A percentile compares a stretch with the other conserved stretches of the same genome.
These are phyloP conservation scores for Rhinogobio ventralis DNA, from an alignment of 2,797 vertebrate genomes.

Conservation along the genomic window DNA sequence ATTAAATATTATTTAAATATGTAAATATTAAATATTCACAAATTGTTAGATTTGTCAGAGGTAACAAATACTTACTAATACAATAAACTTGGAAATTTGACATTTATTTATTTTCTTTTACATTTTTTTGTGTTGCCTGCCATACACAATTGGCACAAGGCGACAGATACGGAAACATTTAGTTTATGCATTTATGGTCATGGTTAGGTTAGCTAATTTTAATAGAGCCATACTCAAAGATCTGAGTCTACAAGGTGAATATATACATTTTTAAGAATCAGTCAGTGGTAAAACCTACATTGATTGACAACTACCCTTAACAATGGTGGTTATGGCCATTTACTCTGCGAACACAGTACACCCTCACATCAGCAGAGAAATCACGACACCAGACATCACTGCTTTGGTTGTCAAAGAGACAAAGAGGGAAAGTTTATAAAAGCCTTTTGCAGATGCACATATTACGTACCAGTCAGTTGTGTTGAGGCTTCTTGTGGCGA, in stretches of 20 bases:
- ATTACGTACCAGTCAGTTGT: slow-evolving; percentile 38
- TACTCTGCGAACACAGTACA: not conserved
- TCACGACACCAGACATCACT: not conserved
- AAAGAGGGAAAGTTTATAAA: slow-evolving; percentile 18
- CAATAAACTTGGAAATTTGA: too few relatives aligned
- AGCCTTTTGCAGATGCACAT: not conserved
- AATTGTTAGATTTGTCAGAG: too few relatives aligned
- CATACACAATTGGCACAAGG: not conserved
- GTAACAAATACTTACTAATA: too few relatives aligned
- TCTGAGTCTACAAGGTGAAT: not conserved
- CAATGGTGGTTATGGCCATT: not conserved
- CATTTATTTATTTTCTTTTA: too few relatives aligned
- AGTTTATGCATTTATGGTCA: not conserved
- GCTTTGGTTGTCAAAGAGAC: not conserved
- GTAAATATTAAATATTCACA: too few relatives aligned
- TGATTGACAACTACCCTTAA: not conserved
- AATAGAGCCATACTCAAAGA: not conserved
- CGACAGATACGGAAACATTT: not conserved
- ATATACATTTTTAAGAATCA: not conserved
- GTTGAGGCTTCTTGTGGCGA: slow-evolving; percentile 11
- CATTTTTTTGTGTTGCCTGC: not conserved
- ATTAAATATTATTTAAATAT: too few relatives aligned
- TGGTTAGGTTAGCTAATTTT: not conserved
- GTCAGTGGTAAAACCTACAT: not conserved
- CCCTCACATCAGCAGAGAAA: not conserved